These are phyloP conservation scores for Clepsis dumicolana DNA, from an alignment of 2,888 invertebrate species.

Conservation along the genomic window DNA sequence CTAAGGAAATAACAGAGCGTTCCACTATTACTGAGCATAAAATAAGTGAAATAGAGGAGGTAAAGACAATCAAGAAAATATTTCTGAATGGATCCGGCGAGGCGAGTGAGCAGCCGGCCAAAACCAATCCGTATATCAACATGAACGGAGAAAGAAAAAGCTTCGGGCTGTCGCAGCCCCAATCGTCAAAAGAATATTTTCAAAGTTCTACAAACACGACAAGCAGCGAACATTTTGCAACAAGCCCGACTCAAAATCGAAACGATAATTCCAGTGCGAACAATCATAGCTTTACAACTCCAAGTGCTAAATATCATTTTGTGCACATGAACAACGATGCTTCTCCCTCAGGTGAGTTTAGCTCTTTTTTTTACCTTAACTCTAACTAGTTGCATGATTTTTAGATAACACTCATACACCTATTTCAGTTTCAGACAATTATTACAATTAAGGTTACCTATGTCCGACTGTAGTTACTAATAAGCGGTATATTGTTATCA, in stretches of 20 bases:
- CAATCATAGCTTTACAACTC: slow-evolving; percentile 49
- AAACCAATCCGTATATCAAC: slow-evolving; percentile 40
- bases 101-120: slow-evolving; percentile 47
- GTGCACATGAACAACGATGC: slow-evolving; percentile 44
- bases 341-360: slow-evolving; percentile 48
- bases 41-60: slow-evolving; percentile 78
- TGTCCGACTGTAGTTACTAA: too few species aligned
- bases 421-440: too few species aligned
- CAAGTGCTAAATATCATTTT: slow-evolving; percentile 51
- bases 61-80: slow-evolving; percentile 80
- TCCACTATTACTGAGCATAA: slow-evolving; percentile 77
- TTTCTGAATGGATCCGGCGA: slow-evolving; percentile 72
- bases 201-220: slow-evolving; percentile 27
- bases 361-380: background rate
- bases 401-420: too few species aligned
- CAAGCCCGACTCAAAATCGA: slow-evolving; percentile 54
- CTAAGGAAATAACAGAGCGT: slow-evolving; percentile 71
- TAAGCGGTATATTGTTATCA: too few species aligned
- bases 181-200: slow-evolving; percentile 27
- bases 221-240: slow-evolving; percentile 53
- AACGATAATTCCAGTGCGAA: slow-evolving; percentile 56
- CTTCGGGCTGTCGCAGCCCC: slow-evolving; percentile 44
- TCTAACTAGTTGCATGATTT: background rate
- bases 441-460: too few species aligned
- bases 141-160: slow-evolving; percentile 40